Conservation (phyloP, 2,113 vertebrate species). For the Pavo muticus region DNA sequence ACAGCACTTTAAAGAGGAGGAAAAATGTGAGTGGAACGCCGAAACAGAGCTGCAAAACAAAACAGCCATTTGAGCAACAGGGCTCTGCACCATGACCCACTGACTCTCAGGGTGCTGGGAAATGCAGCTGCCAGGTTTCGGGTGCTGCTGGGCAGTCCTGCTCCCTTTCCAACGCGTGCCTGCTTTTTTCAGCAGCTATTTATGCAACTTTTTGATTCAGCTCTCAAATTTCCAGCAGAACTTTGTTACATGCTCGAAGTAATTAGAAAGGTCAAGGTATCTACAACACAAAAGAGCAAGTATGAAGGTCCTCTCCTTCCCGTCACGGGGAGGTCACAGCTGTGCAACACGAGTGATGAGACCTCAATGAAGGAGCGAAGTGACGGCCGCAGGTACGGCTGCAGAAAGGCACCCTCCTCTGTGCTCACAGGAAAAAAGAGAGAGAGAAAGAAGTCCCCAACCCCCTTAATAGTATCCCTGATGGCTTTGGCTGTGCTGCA, state of each 20-base stretch:
- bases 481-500: background rate
- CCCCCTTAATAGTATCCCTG: background rate
- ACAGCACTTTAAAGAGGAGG: background rate
- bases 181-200: background rate
- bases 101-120: background rate
- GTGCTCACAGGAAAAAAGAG: background rate
- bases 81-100: too few species aligned
- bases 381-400: rapidly evolving
- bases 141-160: background rate
- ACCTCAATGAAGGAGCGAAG: background rate
- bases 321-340: background rate
- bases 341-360: background rate
- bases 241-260: background rate
- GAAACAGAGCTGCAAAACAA: background rate
- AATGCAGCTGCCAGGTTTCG: background rate
- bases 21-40: background rate
- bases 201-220: background rate
- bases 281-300: background rate
- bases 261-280: background rate
- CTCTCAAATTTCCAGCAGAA: background rate
- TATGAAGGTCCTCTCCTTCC: background rate
- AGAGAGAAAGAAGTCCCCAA: background rate
- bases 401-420: background rate
- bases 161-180: rapidly evolving
- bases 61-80: background rate